Conservation (phyloP, 2,797 vertebrate species). For the Heteromormyrus szaboi region DNA sequence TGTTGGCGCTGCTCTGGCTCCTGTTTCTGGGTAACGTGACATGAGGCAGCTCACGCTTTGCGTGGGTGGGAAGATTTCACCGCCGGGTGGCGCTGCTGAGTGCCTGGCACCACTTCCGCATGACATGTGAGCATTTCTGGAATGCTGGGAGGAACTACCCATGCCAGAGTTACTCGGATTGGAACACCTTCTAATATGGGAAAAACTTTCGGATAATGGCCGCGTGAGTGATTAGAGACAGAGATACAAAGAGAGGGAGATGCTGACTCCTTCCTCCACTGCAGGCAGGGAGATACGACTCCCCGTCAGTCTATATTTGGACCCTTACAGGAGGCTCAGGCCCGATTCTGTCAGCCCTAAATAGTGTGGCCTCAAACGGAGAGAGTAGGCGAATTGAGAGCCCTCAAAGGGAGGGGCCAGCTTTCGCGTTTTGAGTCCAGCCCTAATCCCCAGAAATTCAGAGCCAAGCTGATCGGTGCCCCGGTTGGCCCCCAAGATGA, state of each 20-base stretch:
- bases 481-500: neutral
- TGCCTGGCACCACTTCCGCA: neutral
- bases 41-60: too few species aligned
- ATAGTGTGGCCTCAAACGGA: conserved; percentile 43
- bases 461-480: neutral
- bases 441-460: neutral
- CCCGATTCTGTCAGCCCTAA: conserved; percentile 60
- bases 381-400: neutral
- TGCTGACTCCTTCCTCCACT: conserved; percentile 19
- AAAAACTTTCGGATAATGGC: neutral
- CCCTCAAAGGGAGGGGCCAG: neutral
- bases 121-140: neutral
- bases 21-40: neutral
- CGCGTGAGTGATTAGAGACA: neutral
- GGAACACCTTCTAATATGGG: neutral
- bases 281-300: conserved; percentile 25
- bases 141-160: neutral
- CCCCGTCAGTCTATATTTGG: conserved; percentile 41
- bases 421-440: neutral
- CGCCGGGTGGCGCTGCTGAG: neutral
- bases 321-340: conserved; percentile 45
- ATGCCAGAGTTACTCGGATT: neutral
- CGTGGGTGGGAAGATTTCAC: neutral
- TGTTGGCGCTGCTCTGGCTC: neutral
- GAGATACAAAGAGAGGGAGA: neutral